These are phyloP conservation scores for Habropoda laboriosa DNA, from an alignment of 1,140 invertebrate species.

Conservation along the genomic window DNA sequence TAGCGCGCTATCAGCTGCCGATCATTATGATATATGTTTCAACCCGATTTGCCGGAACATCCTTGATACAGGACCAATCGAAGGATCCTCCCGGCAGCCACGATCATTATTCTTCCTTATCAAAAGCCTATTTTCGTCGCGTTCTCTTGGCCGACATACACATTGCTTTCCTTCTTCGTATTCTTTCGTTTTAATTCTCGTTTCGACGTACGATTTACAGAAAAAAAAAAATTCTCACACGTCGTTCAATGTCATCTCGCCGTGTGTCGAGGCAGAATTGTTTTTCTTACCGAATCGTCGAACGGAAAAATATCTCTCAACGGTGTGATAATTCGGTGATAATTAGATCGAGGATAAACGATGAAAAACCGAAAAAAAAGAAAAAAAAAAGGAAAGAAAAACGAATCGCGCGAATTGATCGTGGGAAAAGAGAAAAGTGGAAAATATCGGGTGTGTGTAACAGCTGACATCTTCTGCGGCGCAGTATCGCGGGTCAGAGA, in stretches of 20 bases:
- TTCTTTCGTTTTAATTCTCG: neutral
- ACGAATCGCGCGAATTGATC: constrained; percentile 32
- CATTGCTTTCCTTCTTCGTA: neutral
- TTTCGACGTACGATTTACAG: too few relatives aligned
- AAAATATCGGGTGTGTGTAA: constrained; percentile 43
- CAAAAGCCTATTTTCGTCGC: neutral
- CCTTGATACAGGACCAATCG: constrained; percentile 24
- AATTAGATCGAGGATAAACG: too few relatives aligned
- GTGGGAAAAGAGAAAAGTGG: constrained; percentile 2
- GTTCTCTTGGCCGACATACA: constrained; percentile 17
- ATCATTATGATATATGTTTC: constrained; percentile 57
- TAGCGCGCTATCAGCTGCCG: constrained; percentile 39
- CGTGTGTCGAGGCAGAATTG: too few relatives aligned
- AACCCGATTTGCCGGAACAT: neutral
- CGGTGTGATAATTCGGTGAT: too few relatives aligned
- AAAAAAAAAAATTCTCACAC: too few relatives aligned
- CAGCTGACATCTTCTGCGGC: constrained; percentile 47
- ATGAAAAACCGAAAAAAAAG: neutral
- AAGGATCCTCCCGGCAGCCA: constrained; percentile 29
- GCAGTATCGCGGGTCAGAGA: constrained; percentile 51
- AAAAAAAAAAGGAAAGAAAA: constrained; percentile 2
- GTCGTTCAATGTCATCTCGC: too few relatives aligned
- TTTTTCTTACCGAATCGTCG: too few relatives aligned
- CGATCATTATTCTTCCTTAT: neutral
- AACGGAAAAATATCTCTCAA: too few relatives aligned